A percentile compares a stretch with the other conserved stretches of the same genome.
phyloP scores from a whole-genome alignment of 2,888 invertebrate genomes.

The Nesidiocoris tenuis region DNA sequence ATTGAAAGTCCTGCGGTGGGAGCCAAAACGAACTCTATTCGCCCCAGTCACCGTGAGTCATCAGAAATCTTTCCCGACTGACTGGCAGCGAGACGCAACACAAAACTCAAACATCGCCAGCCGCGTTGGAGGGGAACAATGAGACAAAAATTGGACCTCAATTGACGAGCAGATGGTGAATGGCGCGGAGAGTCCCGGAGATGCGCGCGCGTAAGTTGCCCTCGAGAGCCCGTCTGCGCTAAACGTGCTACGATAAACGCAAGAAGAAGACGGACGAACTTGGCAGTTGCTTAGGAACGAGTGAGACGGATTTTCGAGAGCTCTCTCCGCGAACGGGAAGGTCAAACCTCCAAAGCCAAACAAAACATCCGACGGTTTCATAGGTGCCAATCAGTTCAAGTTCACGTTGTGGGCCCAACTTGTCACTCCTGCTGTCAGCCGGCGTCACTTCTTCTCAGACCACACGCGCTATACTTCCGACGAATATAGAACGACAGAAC shows the following conservation, averaged over 20 bases:
- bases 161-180: conserved; percentile 45
- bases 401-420: conserved; percentile 39
- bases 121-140: conserved; percentile 24
- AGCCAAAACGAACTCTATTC: conserved; percentile 4
- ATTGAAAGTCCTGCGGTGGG: conserved; percentile 26
- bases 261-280: neutral
- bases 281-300: neutral
- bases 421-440: conserved; percentile 27
- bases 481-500: too few species aligned
- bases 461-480: too few species aligned
- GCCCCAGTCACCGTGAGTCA: conserved; percentile 38
- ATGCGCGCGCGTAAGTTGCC: conserved; percentile 1
- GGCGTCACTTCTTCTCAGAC: neutral
- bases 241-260: neutral
- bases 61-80: conserved; percentile 29
- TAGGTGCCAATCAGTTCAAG: conserved; percentile 17
- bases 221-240: neutral
- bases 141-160: conserved; percentile 44
- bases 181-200: conserved; percentile 24
- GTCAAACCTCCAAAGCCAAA: neutral
- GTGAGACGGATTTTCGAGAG: neutral
- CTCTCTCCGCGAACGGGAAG: neutral
- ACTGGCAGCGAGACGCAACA: neutral
- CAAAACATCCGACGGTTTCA: neutral
- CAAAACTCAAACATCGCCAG: neutral